Evolutionary conservation across 2,113 vertebrate genomes (phyloP).

Genomic region (Caloenas nicobarica): DNA sequence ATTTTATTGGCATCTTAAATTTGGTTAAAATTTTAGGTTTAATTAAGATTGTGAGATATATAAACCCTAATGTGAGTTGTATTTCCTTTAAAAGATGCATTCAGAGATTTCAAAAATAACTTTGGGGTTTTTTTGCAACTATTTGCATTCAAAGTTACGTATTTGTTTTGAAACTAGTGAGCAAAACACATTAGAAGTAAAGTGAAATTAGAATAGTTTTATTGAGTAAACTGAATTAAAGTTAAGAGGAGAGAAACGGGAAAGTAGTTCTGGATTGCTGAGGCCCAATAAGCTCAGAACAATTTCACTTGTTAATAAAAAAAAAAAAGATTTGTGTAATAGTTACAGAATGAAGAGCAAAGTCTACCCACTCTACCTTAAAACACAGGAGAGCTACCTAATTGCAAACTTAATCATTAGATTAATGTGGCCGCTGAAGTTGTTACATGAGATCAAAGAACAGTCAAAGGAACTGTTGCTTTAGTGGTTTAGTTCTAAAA

Average conservation of each 20-base stretch:
- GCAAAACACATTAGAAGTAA: background rate
- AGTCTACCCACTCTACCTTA: background rate
- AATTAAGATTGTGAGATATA: background rate
- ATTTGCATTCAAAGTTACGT: background rate
- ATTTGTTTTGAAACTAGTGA: background rate
- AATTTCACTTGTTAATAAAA: background rate
- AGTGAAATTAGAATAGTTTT: background rate
- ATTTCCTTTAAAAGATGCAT: background rate
- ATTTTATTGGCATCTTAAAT: background rate
- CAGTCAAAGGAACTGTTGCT: constrained; percentile 30
- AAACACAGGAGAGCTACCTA: background rate
- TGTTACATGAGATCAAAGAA: constrained; percentile 51
- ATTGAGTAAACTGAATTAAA: background rate
- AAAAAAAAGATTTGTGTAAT: background rate
- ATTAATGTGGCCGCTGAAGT: constrained; percentile 36
- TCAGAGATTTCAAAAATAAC: background rate
- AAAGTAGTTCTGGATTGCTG: background rate
- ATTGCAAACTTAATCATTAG: constrained; percentile 9
- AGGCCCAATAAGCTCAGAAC: background rate
- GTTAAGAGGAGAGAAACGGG: background rate
- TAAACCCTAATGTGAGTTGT: background rate
- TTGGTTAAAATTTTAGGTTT: background rate
- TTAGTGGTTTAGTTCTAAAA: constrained; percentile 32
- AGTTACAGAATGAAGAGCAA: background rate
- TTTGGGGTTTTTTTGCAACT: background rate